Base-by-base conservation (phyloP, 2,113 vertebrate species). In the Grallaria varia region DNA sequence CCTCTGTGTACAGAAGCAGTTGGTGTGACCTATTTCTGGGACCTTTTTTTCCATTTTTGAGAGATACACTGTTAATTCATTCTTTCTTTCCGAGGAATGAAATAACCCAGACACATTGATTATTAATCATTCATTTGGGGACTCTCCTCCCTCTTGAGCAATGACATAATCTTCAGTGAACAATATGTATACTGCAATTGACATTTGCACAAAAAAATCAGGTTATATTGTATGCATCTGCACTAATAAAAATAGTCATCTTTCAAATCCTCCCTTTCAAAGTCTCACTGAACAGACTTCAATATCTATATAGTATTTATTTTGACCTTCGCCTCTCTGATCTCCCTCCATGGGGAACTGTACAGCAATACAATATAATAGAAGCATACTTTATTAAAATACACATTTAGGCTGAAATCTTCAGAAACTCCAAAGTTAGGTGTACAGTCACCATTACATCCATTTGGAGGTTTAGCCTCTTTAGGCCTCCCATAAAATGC, bases 231-330 rank as follows among this genome's bases (percentile, higher is more conserved):
- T 97, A 94, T 97, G 97, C 95, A 98, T 97, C 98, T 89, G 59
- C 77, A 95, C 93, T 98, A 97, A 98, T 98, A 98, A 98, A 98
- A 98, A 98, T 95, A 94, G 68, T 74, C 97, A 98, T 98, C 92
- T 98, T 98, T 98, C 97, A 98, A 97, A 96, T 71, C 60, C 77
- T 97, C 42, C 88, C 97, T 96, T 96, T 96, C 77, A 95, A 97
- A 97, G 90, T 97, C 87, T 93, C 90, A 75, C 84, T 97, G 96
- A 97, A 95, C 93, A 96, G 95, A 97, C 96, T 96, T 95, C 94
- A 44, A 95, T 96, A 96, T 97, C 96, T 95, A 52, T 93, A 90
- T 66, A 96, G 69, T 93, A 96, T 97, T 97, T 97, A 85, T 93
- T 92, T 93, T 96, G 95, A 96, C 95, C 94, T 96, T 96, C 81